Evolutionary conservation across 2,888 invertebrate species (phyloP).

Genomic region (Hydrotaea diabolus): DNA sequence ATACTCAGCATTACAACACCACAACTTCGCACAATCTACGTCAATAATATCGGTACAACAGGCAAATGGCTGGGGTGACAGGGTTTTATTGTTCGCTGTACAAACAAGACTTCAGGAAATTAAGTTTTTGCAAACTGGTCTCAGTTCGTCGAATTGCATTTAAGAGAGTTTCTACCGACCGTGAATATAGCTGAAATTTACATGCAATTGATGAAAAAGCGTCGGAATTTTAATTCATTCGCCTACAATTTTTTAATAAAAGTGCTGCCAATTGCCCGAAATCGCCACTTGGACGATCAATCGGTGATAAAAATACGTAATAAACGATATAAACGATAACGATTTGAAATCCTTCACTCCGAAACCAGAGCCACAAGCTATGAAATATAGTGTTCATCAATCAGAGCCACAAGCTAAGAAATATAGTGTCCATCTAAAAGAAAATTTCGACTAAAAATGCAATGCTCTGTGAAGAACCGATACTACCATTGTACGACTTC

Average conservation of each 20-base stretch:
- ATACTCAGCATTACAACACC: too few relatives aligned
- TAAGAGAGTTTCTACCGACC: neutral
- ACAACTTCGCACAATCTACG: too few relatives aligned
- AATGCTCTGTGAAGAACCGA: neutral
- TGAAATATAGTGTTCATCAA: too few relatives aligned
- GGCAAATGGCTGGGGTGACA: conserved; percentile 37
- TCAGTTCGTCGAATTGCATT: neutral
- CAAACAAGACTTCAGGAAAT: conserved; percentile 18
- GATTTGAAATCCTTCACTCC: neutral
- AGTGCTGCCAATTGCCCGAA: neutral
- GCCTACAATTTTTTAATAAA: conserved; percentile 25
- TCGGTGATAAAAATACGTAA: conserved; percentile 4
- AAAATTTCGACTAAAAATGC: neutral
- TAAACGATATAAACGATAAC: conserved; percentile 33
- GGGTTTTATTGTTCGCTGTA: conserved; percentile 28
- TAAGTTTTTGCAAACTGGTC: conserved; percentile 19
- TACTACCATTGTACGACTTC: neutral
- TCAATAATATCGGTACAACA: conserved; percentile 4
- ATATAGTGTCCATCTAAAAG: too few relatives aligned
- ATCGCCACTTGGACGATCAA: conserved; percentile 28
- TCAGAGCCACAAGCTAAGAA: neutral
- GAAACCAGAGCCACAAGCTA: too few relatives aligned
- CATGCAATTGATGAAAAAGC: conserved; percentile 25
- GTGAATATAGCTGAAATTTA: neutral
- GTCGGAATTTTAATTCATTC: neutral